Conservation (phyloP, 53 echinoderm and acorn worm genomes). For the Crossaster papposus region DNA sequence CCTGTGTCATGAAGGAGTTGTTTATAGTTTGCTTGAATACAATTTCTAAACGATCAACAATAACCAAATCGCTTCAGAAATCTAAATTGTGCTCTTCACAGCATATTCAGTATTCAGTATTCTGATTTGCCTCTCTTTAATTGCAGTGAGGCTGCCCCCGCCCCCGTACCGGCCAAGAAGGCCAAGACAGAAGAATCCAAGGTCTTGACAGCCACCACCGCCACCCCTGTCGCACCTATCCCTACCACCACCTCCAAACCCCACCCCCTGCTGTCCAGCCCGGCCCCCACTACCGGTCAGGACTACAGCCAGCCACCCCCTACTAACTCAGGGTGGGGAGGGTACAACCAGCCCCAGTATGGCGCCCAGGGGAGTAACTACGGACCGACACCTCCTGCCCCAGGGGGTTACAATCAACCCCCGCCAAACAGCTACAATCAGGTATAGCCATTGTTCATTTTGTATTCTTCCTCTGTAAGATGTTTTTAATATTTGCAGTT, state of each 20-base stretch:
- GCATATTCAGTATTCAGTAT: not conserved
- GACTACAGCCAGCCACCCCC: conserved; percentile 7
- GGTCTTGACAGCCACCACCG: not conserved
- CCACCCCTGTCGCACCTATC: not conserved
- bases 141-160: not conserved
- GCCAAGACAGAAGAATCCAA: conserved; percentile 25
- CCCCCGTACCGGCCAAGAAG: conserved; percentile 34
- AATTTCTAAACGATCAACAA: too few relatives aligned
- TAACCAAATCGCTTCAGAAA: too few relatives aligned
- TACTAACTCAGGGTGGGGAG: conserved; percentile 5
- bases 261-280: conserved; percentile 18
- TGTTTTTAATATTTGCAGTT: not conserved
- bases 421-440: conserved; percentile 49
- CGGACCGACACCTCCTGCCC: conserved; percentile 22
- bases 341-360: conserved; percentile 53
- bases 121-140: not conserved
- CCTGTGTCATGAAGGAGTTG: too few relatives aligned
- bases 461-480: not conserved
- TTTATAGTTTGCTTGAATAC: too few relatives aligned
- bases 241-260: conserved; percentile 1
- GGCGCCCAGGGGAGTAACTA: conserved; percentile 31
- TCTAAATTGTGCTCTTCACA: too few relatives aligned
- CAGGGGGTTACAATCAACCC: conserved; percentile 40
- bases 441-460: not conserved
- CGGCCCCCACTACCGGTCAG: conserved; percentile 5